Percentiles rank a stretch among this genome's conserved stretches.
Evolutionary conservation across 2,797 vertebrate species (phyloP).

Genomic region (Anisognathus igniventris): DNA sequence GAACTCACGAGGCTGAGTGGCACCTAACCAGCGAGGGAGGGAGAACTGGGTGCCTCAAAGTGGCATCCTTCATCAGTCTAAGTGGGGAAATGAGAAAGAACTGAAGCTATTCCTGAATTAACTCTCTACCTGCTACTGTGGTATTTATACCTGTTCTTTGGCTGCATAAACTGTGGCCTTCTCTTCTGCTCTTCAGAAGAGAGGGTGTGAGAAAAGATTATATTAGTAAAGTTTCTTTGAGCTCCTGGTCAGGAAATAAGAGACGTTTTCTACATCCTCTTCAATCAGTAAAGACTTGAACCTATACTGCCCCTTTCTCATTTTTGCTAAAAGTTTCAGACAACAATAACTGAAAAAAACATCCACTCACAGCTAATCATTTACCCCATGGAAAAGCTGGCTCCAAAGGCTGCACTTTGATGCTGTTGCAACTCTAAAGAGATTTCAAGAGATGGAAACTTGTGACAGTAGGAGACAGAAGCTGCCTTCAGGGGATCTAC

Average conservation of each 20-base stretch:
- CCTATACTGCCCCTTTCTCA: not conserved
- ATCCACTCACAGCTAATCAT: accelerated
- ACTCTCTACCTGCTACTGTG: not conserved
- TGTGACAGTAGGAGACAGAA: not conserved
- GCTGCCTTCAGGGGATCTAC: not conserved
- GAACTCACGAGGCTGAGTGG: not conserved
- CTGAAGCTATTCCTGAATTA: not conserved
- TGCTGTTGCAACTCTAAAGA: not conserved
- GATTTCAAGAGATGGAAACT: not conserved
- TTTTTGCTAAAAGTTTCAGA: not conserved
- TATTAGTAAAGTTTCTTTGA: not conserved
- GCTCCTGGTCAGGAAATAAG: not conserved
- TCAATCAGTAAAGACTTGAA: not conserved
- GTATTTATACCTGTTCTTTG: not conserved
- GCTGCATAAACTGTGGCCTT: not conserved
- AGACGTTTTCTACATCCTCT: not conserved
- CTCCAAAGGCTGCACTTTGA: not conserved
- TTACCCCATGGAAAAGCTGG: not conserved
- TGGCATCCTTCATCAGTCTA: not conserved
- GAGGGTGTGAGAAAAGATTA: not conserved
- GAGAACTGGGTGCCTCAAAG: not conserved
- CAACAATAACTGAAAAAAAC: not conserved
- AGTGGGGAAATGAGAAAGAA: not conserved
- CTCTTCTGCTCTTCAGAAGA: not conserved
- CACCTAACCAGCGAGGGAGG: not conserved